phyloP scores from a whole-genome alignment of 2,888 invertebrate species.

The Silvanus unidentatus region DNA sequence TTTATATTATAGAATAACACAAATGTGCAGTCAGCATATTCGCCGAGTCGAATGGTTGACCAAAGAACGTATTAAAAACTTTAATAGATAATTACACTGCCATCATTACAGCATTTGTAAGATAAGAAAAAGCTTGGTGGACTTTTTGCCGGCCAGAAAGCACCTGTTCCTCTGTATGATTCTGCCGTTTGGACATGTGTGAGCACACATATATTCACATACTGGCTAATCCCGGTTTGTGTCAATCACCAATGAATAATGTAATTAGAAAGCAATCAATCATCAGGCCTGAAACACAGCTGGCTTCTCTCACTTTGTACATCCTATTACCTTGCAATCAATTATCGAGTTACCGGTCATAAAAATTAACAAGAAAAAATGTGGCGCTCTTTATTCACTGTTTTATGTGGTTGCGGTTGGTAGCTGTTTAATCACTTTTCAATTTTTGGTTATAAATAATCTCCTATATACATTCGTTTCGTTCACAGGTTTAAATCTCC shows the following conservation, averaged over 20 bases:
- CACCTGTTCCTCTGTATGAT: slow-evolving; percentile 2
- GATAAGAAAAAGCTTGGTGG: background rate
- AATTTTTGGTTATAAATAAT: too few species aligned
- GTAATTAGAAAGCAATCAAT: slow-evolving; percentile 46
- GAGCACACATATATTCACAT: slow-evolving; percentile 19
- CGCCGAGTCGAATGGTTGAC: background rate
- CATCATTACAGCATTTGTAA: too few species aligned
- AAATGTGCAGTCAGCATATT: background rate
- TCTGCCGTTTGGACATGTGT: slow-evolving; percentile 17
- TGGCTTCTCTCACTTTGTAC: slow-evolving; percentile 37
- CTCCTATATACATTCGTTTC: too few species aligned
- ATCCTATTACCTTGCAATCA: slow-evolving; percentile 35
- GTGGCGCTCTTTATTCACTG: too few species aligned
- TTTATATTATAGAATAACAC: too few species aligned
- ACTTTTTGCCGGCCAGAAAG: background rate
- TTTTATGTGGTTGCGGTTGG: too few species aligned
- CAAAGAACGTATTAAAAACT: too few species aligned
- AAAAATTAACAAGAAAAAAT: slow-evolving; percentile 23
- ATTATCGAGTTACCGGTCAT: slow-evolving; percentile 30
- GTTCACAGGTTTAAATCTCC: too few species aligned
- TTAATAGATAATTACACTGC: too few species aligned
- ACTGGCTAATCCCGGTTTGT: slow-evolving; percentile 16
- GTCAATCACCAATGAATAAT: slow-evolving; percentile 45
- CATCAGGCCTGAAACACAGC: slow-evolving; percentile 38
- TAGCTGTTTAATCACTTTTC: too few species aligned